Evolutionary conservation across 2,797 vertebrate genomes (phyloP).

Genomic region (Rhinella marina): DNA sequence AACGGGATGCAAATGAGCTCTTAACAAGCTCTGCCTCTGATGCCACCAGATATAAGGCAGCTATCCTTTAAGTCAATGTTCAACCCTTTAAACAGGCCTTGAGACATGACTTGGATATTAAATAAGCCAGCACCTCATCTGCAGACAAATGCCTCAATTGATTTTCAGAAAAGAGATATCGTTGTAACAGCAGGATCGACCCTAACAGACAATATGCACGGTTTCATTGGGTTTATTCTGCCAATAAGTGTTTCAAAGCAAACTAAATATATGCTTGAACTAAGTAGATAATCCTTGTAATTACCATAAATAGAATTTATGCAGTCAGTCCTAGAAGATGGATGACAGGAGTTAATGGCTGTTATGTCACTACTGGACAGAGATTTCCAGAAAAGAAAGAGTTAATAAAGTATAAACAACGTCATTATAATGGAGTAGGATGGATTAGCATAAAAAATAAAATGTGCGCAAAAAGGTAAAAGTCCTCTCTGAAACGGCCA

Average conservation of each 20-base stretch:
- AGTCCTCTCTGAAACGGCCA: neutral
- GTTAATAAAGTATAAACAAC: neutral
- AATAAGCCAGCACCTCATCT: too few species aligned
- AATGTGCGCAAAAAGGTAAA: neutral
- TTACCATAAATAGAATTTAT: neutral
- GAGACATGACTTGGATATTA: too few species aligned
- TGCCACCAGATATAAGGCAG: too few species aligned
- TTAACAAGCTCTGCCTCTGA: too few species aligned
- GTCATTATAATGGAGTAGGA: neutral
- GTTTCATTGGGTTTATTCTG: too few species aligned
- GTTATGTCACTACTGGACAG: neutral
- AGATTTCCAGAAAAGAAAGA: neutral
- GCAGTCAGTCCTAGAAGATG: neutral
- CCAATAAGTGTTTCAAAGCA: neutral
- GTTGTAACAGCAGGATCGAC: too few species aligned
- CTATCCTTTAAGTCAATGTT: too few species aligned
- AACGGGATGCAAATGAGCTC: too few species aligned
- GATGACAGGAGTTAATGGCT: neutral
- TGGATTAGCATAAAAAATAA: constrained; percentile 24
- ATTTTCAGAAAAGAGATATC: too few species aligned
- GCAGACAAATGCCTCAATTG: too few species aligned
- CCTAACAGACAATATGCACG: too few species aligned
- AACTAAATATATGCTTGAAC: neutral
- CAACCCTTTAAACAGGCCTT: too few species aligned
- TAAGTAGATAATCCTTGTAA: neutral